Conservation (phyloP, 2,113 vertebrate genomes). For the Percina caprodes region DNA sequence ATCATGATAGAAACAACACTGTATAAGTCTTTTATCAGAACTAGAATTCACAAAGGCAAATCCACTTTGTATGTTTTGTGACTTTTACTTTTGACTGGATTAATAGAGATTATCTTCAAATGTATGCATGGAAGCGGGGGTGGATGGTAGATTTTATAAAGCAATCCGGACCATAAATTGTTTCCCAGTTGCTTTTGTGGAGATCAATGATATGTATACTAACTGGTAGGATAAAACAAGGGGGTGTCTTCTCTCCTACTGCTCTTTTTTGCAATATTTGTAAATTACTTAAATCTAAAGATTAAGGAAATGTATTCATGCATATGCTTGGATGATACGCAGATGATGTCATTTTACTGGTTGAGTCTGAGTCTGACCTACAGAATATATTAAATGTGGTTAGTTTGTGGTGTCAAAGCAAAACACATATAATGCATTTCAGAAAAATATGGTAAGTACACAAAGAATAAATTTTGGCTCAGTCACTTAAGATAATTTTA, state of each 20-base stretch:
- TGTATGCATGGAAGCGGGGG: background rate
- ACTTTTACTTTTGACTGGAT: background rate
- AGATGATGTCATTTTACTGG: background rate
- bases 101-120: background rate
- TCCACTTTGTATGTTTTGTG: background rate
- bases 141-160: background rate
- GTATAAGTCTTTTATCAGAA: background rate
- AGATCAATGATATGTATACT: too few species aligned
- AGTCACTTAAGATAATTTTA: too few species aligned
- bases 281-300: background rate
- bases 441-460: background rate
- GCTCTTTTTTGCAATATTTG: background rate
- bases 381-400: background rate
- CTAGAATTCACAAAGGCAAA: background rate
- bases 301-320: background rate
- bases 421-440: background rate
- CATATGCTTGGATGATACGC: background rate
- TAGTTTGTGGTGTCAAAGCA: background rate
- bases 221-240: too few species aligned
- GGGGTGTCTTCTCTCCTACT: background rate
- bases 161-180: background rate
- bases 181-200: background rate
- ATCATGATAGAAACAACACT: background rate
- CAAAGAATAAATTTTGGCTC: background rate
- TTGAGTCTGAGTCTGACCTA: background rate